These are phyloP conservation scores for Hydropsyche betteni DNA, from an alignment of 2,888 invertebrate genomes.

Conservation along the genomic window DNA sequence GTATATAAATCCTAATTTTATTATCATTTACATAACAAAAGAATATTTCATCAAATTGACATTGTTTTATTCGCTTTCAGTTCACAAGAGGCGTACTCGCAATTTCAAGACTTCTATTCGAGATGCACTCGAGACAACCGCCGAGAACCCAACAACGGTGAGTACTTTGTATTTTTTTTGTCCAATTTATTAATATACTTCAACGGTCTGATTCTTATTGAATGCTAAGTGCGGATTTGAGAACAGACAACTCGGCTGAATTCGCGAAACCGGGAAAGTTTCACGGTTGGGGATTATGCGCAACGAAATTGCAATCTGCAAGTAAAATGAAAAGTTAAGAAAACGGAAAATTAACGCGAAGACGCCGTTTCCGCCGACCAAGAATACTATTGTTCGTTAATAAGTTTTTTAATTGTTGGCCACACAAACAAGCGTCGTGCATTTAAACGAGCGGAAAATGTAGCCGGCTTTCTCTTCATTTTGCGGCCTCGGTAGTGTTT, in stretches of 20 bases:
- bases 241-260: no score
- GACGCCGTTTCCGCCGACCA: neutral
- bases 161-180: neutral
- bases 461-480: no score
- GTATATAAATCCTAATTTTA: neutral
- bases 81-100: neutral
- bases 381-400: neutral
- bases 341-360: slow-evolving; percentile 11
- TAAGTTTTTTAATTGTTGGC: slow-evolving; percentile 4
- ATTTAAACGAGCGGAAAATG: no score
- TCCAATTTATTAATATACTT: neutral
- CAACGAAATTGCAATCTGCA: slow-evolving; percentile 29
- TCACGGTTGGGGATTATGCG: neutral
- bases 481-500: no score
- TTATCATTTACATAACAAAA: neutral
- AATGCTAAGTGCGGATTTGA: no score
- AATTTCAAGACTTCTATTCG: slow-evolving; percentile 14
- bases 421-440: no score
- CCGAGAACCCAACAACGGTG: neutral
- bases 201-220: neutral
- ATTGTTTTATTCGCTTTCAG: neutral
- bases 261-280: no score
- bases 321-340: slow-evolving; percentile 29
- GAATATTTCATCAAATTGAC: no score
- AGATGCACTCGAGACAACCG: neutral